Base-by-base conservation (phyloP, 2,113 vertebrate genomes). In the Cacatua alba region DNA sequence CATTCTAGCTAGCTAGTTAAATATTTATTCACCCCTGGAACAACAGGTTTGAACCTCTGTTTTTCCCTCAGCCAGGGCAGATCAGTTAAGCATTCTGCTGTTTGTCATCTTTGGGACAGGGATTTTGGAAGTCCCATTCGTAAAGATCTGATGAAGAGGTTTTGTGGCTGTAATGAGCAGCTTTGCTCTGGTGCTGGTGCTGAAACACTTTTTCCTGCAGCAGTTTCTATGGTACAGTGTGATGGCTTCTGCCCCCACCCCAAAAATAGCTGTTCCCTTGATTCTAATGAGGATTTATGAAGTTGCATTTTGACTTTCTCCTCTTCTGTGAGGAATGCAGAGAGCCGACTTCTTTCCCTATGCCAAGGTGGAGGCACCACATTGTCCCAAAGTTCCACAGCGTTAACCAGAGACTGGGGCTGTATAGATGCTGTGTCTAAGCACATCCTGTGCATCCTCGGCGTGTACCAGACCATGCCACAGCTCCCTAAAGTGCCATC, bases 11-110 rank as follows among this genome's bases (percentile, higher is more conserved):
- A 29, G 55, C 33, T 80, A 33, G 95, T 93, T 93, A 95, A 96
- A 95, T 95, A 95, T 97, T 96, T 72, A 91, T 95, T 78, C 52
- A 15, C 44, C 82, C 76, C 71, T 79, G 70, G 86, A 83, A 70
- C 41, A 49, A 17, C 82, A 77, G 85, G 71, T 81, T 75, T 26
- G 94, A 80, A 75, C 35, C 87, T 80, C 76, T 0, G 7, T 19
- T 83, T 68, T 63, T 86, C 19, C 41, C 59, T 2, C 41, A 3
- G 15, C 51, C 31, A 1, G 51, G 57, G 63, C 39, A 3, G n/a
- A 12, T 90, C 18, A 4, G n/a, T 51, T 10, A 2, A 39, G 55
- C 1, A 5, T 12, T 14, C 6, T 4, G 25, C 10, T 64, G 35
- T 64, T 59, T 48, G 53, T 49, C 37, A 5, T 44, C 35, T n/a